Evolutionary conservation across 2,888 invertebrate genomes (phyloP).

Genomic region (Cheilosia urbana): DNA sequence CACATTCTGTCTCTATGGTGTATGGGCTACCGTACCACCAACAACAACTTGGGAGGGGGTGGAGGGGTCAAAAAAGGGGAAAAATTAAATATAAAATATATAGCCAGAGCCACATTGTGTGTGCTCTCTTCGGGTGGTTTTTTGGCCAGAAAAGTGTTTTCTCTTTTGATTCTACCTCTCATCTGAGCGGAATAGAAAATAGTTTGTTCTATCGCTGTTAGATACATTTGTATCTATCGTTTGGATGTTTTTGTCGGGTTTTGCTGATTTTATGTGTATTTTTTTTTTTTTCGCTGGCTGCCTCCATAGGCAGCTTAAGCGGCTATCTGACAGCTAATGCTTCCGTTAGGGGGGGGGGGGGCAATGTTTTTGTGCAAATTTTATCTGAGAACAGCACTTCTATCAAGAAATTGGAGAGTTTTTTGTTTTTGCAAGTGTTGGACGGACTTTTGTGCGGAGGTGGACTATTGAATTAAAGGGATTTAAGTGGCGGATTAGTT

Average conservation of each 20-base stretch:
- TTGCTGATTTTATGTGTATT: slow-evolving; percentile 23
- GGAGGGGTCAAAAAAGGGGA: slow-evolving; percentile 7
- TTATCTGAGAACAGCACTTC: slow-evolving; percentile 16
- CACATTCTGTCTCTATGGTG: slow-evolving; percentile 73
- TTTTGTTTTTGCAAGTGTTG: not conserved
- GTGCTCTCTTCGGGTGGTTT: slow-evolving; percentile 22
- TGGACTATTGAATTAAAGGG: slow-evolving; percentile 1
- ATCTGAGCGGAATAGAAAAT: slow-evolving; percentile 23
- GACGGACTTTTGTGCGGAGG: not conserved
- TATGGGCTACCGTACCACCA: slow-evolving; percentile 56
- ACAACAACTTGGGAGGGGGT: slow-evolving; percentile 30
- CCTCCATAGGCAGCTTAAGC: slow-evolving; percentile 47
- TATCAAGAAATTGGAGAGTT: slow-evolving; percentile 5
- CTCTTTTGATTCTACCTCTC: slow-evolving; percentile 62
- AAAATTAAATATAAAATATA: slow-evolving; percentile 37
- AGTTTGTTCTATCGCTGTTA: slow-evolving; percentile 56
- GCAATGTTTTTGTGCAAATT: slow-evolving; percentile 28
- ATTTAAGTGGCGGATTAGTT: not conserved
- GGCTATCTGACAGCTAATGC: slow-evolving; percentile 67
- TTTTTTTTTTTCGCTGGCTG: not conserved
- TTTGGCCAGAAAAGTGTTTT: slow-evolving; percentile 26
- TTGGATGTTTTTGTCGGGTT: slow-evolving; percentile 43
- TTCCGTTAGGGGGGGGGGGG: slow-evolving; percentile 49
- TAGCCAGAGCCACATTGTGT: slow-evolving; percentile 10
- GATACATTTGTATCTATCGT: slow-evolving; percentile 65